Evolutionary conservation across 2,888 invertebrate genomes (phyloP).

Genomic region (Ectobius pallidus): DNA sequence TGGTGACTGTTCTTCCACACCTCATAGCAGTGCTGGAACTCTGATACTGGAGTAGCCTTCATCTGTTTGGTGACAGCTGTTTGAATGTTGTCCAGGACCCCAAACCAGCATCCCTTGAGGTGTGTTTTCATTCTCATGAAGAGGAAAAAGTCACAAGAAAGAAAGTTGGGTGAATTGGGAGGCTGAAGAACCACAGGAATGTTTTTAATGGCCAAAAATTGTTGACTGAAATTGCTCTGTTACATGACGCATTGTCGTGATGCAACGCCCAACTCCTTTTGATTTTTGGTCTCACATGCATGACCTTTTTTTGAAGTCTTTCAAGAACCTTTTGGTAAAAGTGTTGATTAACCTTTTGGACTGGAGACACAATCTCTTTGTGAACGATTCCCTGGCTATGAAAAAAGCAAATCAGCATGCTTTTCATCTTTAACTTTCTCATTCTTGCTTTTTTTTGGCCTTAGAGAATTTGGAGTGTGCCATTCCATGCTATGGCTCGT

Average conservation of each 20-base stretch:
- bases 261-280: neutral
- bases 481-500: conserved; percentile 3
- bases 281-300: neutral
- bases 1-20: neutral
- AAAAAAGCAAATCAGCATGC: neutral
- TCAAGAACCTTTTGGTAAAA: neutral
- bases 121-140: neutral
- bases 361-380: conserved; percentile 5
- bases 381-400: conserved; percentile 10
- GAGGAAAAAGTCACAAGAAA: neutral
- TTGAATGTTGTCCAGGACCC: neutral
- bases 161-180: neutral
- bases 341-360: neutral
- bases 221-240: neutral
- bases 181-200: neutral
- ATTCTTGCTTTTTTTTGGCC: neutral
- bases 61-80: neutral
- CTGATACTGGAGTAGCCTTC: neutral
- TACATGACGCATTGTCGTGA: neutral
- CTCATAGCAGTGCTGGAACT: neutral
- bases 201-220: neutral
- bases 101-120: neutral
- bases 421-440: conserved; percentile 18
- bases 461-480: neutral
- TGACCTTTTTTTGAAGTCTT: conserved; percentile 17